A percentile compares a stretch with the other conserved stretches of the same genome.
These are phyloP conservation scores for Deroplatys truncata DNA, from an alignment of 2,888 invertebrate species.

Conservation along the genomic window DNA sequence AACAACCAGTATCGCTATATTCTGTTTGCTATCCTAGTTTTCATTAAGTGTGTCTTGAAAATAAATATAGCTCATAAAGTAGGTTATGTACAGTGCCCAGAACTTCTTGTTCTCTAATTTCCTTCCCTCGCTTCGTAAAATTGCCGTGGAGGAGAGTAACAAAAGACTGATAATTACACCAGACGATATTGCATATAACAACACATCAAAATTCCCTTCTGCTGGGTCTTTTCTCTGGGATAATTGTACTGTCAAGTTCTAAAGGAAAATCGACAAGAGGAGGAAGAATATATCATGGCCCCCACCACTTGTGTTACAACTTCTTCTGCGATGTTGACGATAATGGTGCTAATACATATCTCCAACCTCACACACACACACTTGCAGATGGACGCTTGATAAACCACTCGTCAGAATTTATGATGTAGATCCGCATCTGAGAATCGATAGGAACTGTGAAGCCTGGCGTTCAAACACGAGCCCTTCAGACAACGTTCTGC, in stretches of 20 bases:
- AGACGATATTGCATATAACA: background rate
- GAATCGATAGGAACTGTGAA: background rate
- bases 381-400: background rate
- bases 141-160: background rate
- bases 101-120: background rate
- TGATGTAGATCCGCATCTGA: background rate
- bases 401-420: background rate
- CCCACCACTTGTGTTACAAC: background rate
- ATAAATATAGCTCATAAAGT: too few relatives aligned
- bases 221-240: background rate
- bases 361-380: background rate
- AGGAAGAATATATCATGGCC: background rate
- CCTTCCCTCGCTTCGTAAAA: background rate
- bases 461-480: background rate
- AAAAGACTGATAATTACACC: background rate
- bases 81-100: too few relatives aligned
- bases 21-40: too few relatives aligned
- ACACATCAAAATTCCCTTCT: background rate
- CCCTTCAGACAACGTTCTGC: background rate
- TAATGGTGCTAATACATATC: background rate
- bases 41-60: too few relatives aligned
- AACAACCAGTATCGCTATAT: too few relatives aligned
- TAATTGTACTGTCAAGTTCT: conserved; percentile 9
- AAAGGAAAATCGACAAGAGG: background rate
- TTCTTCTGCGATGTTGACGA: background rate